Percentiles rank a stretch among this genome's conserved stretches.
Evolutionary conservation across 1,140 invertebrate species (phyloP).

Genomic region (Papilio dardanus): DNA sequence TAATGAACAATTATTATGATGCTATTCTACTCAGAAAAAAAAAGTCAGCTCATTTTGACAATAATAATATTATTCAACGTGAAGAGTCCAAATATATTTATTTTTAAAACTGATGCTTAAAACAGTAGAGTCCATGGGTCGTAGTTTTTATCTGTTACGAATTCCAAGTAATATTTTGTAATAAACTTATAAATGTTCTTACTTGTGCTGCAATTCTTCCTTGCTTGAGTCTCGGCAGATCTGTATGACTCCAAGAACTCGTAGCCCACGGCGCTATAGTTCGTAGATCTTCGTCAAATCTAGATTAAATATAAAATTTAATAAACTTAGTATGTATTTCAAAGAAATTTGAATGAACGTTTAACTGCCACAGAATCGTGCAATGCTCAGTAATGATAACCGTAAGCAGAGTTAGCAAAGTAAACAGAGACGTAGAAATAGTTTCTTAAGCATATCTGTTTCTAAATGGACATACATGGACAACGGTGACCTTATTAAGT

Average conservation of each 20-base stretch:
- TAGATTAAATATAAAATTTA: constrained; percentile 45
- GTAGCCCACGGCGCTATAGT: constrained; percentile 89
- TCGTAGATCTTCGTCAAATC: constrained; percentile 87
- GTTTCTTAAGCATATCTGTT: not conserved
- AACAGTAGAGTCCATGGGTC: too few species aligned
- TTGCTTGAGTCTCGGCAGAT: constrained; percentile 89
- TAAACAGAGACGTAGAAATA: too few species aligned
- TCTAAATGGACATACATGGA: not conserved
- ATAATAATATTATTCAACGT: too few species aligned
- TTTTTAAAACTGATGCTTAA: too few species aligned
- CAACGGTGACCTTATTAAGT: too few species aligned
- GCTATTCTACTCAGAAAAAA: too few species aligned
- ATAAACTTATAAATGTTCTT: constrained; percentile 39
- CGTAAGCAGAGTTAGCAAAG: too few species aligned
- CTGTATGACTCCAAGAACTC: constrained; percentile 92
- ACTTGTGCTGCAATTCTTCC: constrained; percentile 94
- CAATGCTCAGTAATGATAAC: too few species aligned
- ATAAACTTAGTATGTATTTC: not conserved
- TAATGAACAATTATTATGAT: not conserved
- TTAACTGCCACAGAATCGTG: too few species aligned
- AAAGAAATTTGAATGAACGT: not conserved
- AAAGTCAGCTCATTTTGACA: too few species aligned
- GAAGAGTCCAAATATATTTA: too few species aligned
- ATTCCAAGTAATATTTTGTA: not conserved
- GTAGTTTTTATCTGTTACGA: not conserved